Evolutionary conservation across 1,140 invertebrate species (phyloP).

Genomic region (Vanessa tameamea): DNA sequence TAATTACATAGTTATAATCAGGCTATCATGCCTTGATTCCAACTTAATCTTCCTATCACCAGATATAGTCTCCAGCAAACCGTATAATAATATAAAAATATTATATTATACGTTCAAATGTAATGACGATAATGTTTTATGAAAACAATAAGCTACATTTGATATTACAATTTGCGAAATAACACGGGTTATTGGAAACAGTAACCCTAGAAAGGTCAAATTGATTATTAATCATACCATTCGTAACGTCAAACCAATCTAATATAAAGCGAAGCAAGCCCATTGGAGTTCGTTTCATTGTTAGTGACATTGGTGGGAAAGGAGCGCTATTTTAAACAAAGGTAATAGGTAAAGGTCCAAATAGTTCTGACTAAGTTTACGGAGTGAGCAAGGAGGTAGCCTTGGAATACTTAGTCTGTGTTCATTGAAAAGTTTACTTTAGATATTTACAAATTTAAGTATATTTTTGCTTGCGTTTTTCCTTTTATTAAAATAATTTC

Average conservation of each 20-base stretch:
- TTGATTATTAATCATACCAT: constrained; percentile 15
- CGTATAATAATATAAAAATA: too few species aligned
- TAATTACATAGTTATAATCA: too few species aligned
- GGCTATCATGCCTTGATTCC: too few species aligned
- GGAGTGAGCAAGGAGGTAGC: too few species aligned
- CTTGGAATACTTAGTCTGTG: too few species aligned
- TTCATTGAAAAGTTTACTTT: too few species aligned
- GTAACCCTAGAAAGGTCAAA: background rate
- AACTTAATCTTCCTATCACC: too few species aligned
- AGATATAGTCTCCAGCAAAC: too few species aligned
- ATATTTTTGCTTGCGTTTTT: too few species aligned
- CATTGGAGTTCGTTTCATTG: constrained; percentile 1
- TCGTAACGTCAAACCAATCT: constrained; percentile 7
- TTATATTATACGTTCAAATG: background rate
- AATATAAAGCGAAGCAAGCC: background rate
- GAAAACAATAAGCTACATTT: background rate
- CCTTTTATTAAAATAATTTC: too few species aligned
- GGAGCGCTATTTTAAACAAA: background rate
- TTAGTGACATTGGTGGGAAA: constrained; percentile 1
- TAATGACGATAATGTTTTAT: background rate
- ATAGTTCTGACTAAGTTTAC: background rate
- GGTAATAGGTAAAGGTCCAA: background rate
- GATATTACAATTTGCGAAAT: background rate
- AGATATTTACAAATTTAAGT: too few species aligned
- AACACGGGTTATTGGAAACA: background rate